Percentiles rank a stretch among this genome's conserved stretches.
Evolutionary conservation across 1,140 invertebrate genomes (phyloP).

Genomic region (Aphelinus certus): DNA sequence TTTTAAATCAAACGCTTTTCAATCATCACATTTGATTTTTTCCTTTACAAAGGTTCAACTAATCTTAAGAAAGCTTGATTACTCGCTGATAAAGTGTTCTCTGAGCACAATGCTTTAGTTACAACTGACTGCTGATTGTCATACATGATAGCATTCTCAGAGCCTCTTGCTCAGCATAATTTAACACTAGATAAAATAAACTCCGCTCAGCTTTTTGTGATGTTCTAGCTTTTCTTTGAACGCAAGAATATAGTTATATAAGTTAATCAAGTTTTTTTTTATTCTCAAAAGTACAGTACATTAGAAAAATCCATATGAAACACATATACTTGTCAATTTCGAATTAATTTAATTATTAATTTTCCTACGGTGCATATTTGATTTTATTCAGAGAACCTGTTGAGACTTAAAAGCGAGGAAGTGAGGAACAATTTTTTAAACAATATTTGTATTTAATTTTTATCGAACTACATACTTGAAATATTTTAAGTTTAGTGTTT

Average conservation of each 20-base stretch:
- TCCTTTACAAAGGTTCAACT: slow-evolving; percentile 1
- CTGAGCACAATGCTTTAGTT: slow-evolving; percentile 39
- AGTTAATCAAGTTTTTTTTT: slow-evolving; percentile 24
- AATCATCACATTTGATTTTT: neutral
- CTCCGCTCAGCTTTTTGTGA: slow-evolving; percentile 43
- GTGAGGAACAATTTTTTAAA: too few relatives aligned
- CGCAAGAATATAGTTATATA: slow-evolving; percentile 40
- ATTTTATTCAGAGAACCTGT: too few relatives aligned
- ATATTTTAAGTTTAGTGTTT: too few relatives aligned
- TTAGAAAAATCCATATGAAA: neutral
- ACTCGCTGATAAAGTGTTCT: slow-evolving; percentile 39
- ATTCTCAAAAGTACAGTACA: slow-evolving; percentile 47
- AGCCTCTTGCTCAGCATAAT: slow-evolving; percentile 7
- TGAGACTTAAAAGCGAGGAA: too few relatives aligned
- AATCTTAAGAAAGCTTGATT: slow-evolving; percentile 39
- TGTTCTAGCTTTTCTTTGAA: slow-evolving; percentile 37
- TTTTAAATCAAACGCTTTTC: too few relatives aligned
- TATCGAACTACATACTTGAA: too few relatives aligned
- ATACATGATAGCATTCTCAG: too few relatives aligned
- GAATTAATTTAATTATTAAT: too few relatives aligned
- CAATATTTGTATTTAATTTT: too few relatives aligned
- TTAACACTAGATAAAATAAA: slow-evolving; percentile 38
- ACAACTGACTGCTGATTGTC: slow-evolving; percentile 43
- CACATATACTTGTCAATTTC: too few relatives aligned
- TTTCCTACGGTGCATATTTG: too few relatives aligned